Evolutionary conservation across 2,113 vertebrate species (phyloP), one percentile per base, ranked within the genome.

Genomic region (Struthio camelus): DNA sequence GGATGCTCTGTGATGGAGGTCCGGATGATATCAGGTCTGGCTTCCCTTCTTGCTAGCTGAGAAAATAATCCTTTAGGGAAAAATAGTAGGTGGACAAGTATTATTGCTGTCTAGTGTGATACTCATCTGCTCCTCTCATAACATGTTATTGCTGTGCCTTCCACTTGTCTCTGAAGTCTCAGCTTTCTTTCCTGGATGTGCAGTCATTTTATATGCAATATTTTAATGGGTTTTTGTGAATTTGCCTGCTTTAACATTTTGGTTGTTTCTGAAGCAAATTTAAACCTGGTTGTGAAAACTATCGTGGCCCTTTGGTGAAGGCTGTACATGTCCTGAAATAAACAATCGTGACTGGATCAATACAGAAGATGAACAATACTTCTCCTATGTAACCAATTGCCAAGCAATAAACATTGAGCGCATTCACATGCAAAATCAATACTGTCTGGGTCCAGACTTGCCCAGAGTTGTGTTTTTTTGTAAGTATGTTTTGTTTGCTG

Each of bases 401-500:
- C 51, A 58, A 64, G 42, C n/a, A 27, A 42, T 67, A 50, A 66
- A 72, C 32, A 24, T 10, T 19, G 38, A 84, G 14, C 4, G 17
- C 44, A 4, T 3, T 3, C 30, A 28, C 36, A 25, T 0, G 0
- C 36, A 77, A 44, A 87, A 64, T n/a, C 8, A 69, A 62, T 1
- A 23, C 53, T 56, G 11, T 2, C 51, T 81, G 16, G 65, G 70
- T 32, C 62, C 51, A 40, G 56, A 59, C 86, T 14, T 92, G 89
- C 59, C 70, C 53, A 13, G 30, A 65, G 38, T 27, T 53, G 32
- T 85, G 10, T 44, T 91, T 80, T 92, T 70, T 76, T 82, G 53
- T 70, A 34, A 17, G 20, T 48, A 32, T 64, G 38, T 80, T 83
- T 67, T 81, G 20, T 36, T 53, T 5, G 34, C 73, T 85, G 93